Percentiles rank a stretch among this genome's conserved stretches.
phyloP scores from a whole-genome alignment of 2,888 invertebrate species.

The Synanthedon myopaeformis region DNA sequence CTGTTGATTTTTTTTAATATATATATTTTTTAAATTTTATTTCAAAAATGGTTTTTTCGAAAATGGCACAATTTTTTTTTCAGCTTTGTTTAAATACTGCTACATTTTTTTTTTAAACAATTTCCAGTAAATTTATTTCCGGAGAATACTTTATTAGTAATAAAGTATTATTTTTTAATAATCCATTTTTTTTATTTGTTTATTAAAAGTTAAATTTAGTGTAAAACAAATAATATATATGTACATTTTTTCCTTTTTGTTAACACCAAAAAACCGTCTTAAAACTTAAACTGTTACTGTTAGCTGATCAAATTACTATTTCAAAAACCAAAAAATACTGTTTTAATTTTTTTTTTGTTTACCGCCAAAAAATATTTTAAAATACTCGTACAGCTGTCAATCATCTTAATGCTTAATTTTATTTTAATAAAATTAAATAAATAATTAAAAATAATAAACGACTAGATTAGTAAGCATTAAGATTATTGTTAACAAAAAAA shows the following conservation, averaged over 20 bases:
- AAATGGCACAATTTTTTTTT: no score
- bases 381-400: neutral
- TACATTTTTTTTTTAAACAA: no score
- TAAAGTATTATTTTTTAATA: no score
- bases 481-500: neutral
- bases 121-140: no score
- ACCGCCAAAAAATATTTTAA: neutral
- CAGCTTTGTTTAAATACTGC: no score
- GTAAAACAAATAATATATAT: neutral
- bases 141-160: no score
- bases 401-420: neutral
- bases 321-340: neutral
- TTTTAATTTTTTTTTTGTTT: neutral
- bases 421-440: conserved; percentile 10
- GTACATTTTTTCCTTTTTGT: neutral
- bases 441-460: conserved; percentile 13
- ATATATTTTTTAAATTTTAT: no score
- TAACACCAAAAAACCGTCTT: neutral
- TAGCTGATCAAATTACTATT: neutral
- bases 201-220: no score
- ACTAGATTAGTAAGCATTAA: conserved; percentile 40
- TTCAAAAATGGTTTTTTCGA: no score
- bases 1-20: no score
- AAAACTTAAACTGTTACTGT: neutral
- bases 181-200: no score